These are phyloP conservation scores for Nasonovia ribisnigri DNA, from an alignment of 2,888 invertebrate species.

Conservation along the genomic window DNA sequence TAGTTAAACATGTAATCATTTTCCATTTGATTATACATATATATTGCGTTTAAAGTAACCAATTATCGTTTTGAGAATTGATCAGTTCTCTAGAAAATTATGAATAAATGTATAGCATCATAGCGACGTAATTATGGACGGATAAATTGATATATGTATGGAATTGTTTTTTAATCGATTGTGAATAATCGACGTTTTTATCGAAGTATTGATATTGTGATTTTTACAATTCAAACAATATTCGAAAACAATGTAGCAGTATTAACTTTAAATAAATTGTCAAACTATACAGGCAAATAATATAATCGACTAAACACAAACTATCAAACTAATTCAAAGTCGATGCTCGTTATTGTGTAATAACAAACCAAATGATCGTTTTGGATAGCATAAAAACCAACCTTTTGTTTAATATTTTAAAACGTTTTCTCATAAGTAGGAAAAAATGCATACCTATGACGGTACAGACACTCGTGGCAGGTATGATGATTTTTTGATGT, in stretches of 20 bases:
- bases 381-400: neutral
- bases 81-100: neutral
- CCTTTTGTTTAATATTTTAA: neutral
- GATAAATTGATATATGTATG: neutral
- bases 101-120: neutral
- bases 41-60: neutral
- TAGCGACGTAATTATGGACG: neutral
- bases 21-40: too few species aligned
- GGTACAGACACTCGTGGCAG: neutral
- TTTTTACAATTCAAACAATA: neutral
- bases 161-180: neutral
- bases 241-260: neutral
- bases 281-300: neutral
- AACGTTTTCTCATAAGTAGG: neutral
- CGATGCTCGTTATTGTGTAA: neutral
- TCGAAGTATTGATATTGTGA: neutral
- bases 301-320: too few species aligned
- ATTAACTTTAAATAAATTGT: neutral
- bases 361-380: neutral
- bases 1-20: neutral
- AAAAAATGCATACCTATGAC: neutral
- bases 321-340: neutral
- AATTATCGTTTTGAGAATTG: neutral
- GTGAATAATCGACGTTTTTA: neutral
- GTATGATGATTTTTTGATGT: neutral